Evolutionary conservation across 2,888 invertebrate genomes (phyloP).

Genomic region (Eueremaeus valkanovi): DNA sequence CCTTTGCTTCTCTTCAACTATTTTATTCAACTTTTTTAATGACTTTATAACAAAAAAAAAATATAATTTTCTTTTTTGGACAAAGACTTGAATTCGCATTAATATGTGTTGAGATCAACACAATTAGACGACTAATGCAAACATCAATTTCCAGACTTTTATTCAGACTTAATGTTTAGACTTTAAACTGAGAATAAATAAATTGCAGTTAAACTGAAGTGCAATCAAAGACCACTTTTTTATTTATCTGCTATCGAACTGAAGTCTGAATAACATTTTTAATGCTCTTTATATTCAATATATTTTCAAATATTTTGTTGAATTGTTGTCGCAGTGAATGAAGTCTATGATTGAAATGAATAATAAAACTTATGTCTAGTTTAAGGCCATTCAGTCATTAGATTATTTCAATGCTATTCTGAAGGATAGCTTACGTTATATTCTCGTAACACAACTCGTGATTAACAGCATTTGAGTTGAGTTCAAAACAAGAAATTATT

Average conservation of each 20-base stretch:
- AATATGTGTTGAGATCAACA: too few species aligned
- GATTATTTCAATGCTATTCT: background rate
- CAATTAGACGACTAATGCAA: too few species aligned
- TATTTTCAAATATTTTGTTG: too few species aligned
- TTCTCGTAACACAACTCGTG: constrained; percentile 4
- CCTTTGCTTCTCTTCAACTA: too few species aligned
- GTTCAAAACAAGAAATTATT: background rate
- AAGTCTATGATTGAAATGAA: too few species aligned
- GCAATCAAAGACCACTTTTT: background rate
- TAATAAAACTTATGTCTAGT: too few species aligned
- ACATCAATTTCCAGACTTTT: background rate
- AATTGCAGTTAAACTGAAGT: background rate
- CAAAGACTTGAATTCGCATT: background rate
- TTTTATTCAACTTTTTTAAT: too few species aligned
- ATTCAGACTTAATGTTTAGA: background rate
- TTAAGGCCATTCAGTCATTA: background rate
- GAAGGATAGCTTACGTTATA: background rate
- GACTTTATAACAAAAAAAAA: too few species aligned
- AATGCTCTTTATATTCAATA: background rate
- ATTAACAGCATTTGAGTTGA: background rate
- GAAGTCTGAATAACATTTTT: background rate
- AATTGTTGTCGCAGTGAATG: too few species aligned
- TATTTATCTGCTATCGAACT: background rate
- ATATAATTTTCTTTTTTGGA: background rate
- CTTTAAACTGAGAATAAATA: background rate